phyloP scores from a whole-genome alignment of 2,797 vertebrate genomes.

The Staurois parvus region DNA sequence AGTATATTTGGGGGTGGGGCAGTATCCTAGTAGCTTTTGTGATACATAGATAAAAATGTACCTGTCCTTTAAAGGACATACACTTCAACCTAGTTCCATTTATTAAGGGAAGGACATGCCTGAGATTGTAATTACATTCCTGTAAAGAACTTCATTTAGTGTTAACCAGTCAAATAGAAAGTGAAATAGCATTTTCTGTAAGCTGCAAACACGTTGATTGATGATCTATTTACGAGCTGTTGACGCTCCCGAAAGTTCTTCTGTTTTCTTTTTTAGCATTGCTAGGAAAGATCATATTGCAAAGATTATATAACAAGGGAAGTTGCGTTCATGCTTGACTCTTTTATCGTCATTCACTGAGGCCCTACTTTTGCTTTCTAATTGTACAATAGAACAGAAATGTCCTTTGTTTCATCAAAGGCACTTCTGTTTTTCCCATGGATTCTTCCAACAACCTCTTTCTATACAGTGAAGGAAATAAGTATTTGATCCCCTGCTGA shows the following conservation, averaged over 20 bases:
- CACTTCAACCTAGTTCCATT: no score
- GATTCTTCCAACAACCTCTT: no score
- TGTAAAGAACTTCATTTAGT: background rate
- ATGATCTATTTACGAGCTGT: background rate
- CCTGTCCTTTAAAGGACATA: background rate
- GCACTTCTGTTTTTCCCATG: no score
- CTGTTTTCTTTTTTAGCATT: background rate
- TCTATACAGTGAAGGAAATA: no score
- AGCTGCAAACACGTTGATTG: no score
- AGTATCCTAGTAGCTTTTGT: background rate
- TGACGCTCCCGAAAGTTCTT: background rate
- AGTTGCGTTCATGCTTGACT: background rate
- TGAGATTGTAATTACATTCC: background rate
- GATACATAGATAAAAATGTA: background rate
- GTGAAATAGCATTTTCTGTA: background rate
- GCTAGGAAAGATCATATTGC: background rate
- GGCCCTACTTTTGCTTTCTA: slow-evolving; percentile 7
- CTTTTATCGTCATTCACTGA: background rate
- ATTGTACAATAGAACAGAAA: background rate
- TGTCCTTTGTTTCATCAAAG: background rate
- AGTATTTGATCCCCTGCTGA: no score
- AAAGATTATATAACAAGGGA: slow-evolving; percentile 7
- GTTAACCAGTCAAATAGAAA: slow-evolving; percentile 14
- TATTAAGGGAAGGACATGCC: background rate
- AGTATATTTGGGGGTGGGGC: background rate